phyloP scores from a whole-genome alignment of 92 coral and sea anemone genomes.

The Epizoanthus scotinus region DNA sequence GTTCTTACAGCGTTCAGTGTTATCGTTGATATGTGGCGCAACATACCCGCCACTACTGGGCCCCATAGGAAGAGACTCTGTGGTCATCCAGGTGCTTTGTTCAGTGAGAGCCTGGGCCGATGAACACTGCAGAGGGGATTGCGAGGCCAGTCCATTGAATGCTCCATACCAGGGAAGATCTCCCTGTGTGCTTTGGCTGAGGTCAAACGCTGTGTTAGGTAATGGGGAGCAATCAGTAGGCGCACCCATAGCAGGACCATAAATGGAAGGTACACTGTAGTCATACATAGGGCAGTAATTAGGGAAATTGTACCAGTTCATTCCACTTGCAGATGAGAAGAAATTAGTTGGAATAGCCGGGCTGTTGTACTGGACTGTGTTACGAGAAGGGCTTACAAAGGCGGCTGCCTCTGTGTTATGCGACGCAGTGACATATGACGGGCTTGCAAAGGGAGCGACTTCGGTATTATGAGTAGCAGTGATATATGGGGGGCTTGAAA shows the following conservation, averaged over 20 bases:
- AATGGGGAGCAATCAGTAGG: slow-evolving; percentile 11
- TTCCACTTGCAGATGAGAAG: background rate
- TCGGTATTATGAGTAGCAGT: background rate
- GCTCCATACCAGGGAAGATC: too few species aligned
- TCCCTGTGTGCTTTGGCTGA: background rate
- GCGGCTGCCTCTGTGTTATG: background rate
- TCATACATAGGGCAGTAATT: slow-evolving; percentile 1
- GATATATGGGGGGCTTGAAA: background rate
- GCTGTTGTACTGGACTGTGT: background rate
- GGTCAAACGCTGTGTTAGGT: slow-evolving; percentile 17
- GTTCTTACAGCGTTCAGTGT: background rate
- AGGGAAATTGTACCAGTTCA: slow-evolving; percentile 26
- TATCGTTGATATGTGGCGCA: background rate
- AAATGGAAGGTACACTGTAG: background rate
- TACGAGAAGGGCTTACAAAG: background rate
- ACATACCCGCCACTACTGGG: background rate
- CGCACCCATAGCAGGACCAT: background rate
- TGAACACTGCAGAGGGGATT: background rate
- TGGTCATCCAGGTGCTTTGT: background rate
- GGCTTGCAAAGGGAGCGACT: background rate
- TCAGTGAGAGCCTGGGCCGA: background rate
- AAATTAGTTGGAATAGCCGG: background rate
- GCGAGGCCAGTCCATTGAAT: background rate
- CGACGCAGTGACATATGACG: background rate
- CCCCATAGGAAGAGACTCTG: background rate